Evolutionary conservation across 2,888 invertebrate species (phyloP).

Genomic region (Lasioglossum marginatum): DNA sequence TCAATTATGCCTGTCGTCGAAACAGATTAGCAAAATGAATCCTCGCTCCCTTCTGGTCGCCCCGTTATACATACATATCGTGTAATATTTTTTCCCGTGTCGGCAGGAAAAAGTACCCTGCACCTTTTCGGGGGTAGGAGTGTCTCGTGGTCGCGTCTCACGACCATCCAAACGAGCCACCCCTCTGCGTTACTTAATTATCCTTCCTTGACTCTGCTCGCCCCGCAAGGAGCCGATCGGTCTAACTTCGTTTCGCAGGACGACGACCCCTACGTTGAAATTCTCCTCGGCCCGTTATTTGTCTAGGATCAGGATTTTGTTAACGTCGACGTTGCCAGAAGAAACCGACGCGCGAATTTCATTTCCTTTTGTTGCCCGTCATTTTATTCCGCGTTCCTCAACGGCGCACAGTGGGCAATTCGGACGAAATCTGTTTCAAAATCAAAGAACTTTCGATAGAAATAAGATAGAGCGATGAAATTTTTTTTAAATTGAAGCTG

Average conservation of each 20-base stretch:
- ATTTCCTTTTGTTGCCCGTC: background rate
- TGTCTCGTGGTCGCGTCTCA: constrained; percentile 54
- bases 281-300: constrained; percentile 74
- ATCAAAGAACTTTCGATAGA: too few species aligned
- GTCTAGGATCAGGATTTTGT: constrained; percentile 67
- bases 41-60: constrained; percentile 45
- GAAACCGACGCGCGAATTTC: constrained; percentile 32
- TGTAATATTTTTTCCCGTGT: constrained; percentile 66
- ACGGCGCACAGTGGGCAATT: too few species aligned
- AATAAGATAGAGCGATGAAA: too few species aligned
- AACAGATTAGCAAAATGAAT: constrained; percentile 73
- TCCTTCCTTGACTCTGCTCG: constrained; percentile 73
- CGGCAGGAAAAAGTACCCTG: constrained; percentile 35
- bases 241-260: constrained; percentile 79
- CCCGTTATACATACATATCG: constrained; percentile 64
- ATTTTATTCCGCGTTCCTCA: background rate
- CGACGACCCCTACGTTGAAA: constrained; percentile 70
- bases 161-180: constrained; percentile 62
- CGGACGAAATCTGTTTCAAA: too few species aligned
- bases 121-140: constrained; percentile 30
- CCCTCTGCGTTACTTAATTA: constrained; percentile 81
- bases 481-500: too few species aligned
- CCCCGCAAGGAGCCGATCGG: constrained; percentile 72
- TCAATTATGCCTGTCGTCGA: constrained; percentile 72
- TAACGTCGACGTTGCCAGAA: constrained; percentile 31